Base-by-base conservation (phyloP, 2,888 invertebrate genomes). In the Herminia tarsipennalis region DNA sequence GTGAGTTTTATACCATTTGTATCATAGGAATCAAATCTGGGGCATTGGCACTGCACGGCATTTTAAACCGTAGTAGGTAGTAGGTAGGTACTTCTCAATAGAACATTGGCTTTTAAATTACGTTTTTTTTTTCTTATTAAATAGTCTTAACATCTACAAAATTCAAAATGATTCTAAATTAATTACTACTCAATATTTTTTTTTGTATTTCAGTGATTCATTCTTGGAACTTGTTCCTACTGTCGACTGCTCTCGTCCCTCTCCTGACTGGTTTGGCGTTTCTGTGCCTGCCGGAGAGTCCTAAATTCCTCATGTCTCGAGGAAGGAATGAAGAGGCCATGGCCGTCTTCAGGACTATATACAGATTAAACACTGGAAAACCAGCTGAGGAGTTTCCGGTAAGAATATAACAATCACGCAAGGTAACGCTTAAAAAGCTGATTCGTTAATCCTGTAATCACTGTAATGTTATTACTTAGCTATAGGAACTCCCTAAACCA, bases 271-370 rank as follows among this genome's bases (percentile, higher is more conserved):
- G 94, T 0, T 51, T 94, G 20, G 87, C 92, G 0, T 85, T 94
- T 37, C 81, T 93, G 51, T 91, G 93, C 50, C 85, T 95, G 43
- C 95, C 96, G 0, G 96, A 96, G 78, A 96, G 95, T 73, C 96
- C 96, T 3, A 95, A 96, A 79, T 96, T 95, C 79, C 86, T 96
- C 2, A 94, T 96, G 93, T 93, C 94, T 0, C 90, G 93, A 30
- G 94, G 95, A 0, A 86, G 93, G 29, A 94, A 94, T 51, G 92
- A 93, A 5, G 93, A 95, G 66, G 95, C 96, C 0, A 70, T 96
- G 58, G 68, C 81, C 2, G 92, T 95, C 2, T 94, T 96, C 58
- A 86, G 86, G 50, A 90, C 72, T 56, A 95, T 97, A 14, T 96
- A 94, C 73, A 73, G 85, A 0, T 71, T 93, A 38, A 96, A 96